Base-by-base conservation (phyloP, 1,140 invertebrate genomes). In the Aethina tumida region DNA sequence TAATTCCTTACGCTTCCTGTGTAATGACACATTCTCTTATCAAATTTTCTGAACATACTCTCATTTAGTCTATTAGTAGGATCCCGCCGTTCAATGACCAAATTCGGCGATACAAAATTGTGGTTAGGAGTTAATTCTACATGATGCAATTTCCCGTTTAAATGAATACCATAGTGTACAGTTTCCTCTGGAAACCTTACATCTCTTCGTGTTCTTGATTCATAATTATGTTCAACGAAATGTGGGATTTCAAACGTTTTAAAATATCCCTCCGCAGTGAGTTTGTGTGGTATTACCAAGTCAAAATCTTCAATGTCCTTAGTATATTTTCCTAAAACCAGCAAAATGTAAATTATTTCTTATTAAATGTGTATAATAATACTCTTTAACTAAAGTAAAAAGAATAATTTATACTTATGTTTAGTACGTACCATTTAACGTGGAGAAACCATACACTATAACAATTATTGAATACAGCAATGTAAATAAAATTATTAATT, bases 81-180 rank as follows among this genome's bases (percentile, higher is more conserved):
- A 21, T 53, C 42, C 14, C 66, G 57, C 6, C 58, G 64, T 55
- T 79, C 75, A 16, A 75, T 56, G 4, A 77, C 63, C 38, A 74
- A 59, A 7, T 65, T 58, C 0, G 74, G 72, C 25, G 70, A 63
- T 20, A 76, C 48, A 30, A 79, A 68, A 13, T 64, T 60, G 34
- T 63, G 57, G 50, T 73, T 76, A 7, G 73, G 69, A 30, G 52
- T 60, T 14, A 77, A 51, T 43, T 68, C 63, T 18, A 74, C 40
- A 35, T 69, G 65, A 34, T 72, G 56, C 15, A 66, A 53, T 29
- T 56, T 49, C 8, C 59, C 64, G 29, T 64, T 55, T 18, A 73
- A 55, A 4, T 58, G 50, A 19, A 75, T 47, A 32, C 67, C 58
- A 47, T 74, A 68, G 51, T 73, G 68, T 14, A 74, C 39, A 32